A percentile compares a stretch with the other conserved stretches of the same genome.
phyloP scores from a whole-genome alignment of 2,888 invertebrate genomes.

The Fragum fragum region DNA sequence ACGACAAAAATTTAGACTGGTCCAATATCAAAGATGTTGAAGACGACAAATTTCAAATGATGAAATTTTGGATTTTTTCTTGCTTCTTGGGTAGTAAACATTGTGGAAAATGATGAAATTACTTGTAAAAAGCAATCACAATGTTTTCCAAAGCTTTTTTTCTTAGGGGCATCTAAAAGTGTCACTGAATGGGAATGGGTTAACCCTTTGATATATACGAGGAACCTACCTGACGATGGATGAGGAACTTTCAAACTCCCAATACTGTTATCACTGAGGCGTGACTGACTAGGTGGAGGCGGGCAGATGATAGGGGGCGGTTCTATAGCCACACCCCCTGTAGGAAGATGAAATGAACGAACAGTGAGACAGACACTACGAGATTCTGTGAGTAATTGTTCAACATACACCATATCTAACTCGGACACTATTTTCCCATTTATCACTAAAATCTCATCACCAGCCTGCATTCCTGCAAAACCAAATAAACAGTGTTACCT shows the following conservation, averaged over 20 bases:
- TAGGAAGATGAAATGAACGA: slow-evolving; percentile 92
- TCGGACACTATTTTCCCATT: slow-evolving; percentile 99
- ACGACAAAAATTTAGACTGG: too few species aligned
- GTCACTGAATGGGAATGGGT: too few species aligned
- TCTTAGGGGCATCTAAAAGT: too few species aligned
- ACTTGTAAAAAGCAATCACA: too few species aligned
- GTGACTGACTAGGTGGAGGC: slow-evolving; percentile 93
- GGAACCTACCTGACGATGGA: slow-evolving; percentile 89
- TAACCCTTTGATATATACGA: too few species aligned
- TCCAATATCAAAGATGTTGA: too few species aligned
- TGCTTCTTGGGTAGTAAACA: too few species aligned
- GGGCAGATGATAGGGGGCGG: slow-evolving; percentile 98
- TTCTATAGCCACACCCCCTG: slow-evolving; percentile 88
- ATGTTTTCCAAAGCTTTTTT: too few species aligned
- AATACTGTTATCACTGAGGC: slow-evolving; percentile 93
- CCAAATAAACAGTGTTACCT: too few species aligned
- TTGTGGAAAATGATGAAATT: too few species aligned
- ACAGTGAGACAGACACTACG: slow-evolving; percentile 98
- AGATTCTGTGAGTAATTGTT: slow-evolving; percentile 98
- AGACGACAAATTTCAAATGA: too few species aligned
- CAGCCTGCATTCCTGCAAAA: slow-evolving; percentile 95
- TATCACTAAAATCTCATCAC: slow-evolving; percentile 99
- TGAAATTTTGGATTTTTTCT: too few species aligned
- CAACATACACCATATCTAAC: slow-evolving; percentile 99
- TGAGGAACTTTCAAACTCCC: slow-evolving; percentile 98